phyloP scores from a whole-genome alignment of 2,113 vertebrate species.

The Bubo blakistoni region DNA sequence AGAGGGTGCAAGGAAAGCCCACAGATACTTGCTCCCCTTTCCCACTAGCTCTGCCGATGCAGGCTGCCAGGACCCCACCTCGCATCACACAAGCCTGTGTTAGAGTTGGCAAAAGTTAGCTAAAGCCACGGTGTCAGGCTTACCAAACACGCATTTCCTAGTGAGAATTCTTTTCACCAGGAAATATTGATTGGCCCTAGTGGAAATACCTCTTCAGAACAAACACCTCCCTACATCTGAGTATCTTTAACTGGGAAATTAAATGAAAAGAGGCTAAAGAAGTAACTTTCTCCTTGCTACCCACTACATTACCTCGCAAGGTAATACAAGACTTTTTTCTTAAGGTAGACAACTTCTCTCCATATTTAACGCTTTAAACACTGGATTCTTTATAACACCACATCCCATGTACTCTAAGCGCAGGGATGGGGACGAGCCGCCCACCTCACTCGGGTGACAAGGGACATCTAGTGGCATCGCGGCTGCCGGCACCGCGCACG shows the following conservation, averaged over 20 bases:
- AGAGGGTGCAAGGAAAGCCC: background rate
- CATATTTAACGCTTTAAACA: fast-evolving
- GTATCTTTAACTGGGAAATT: background rate
- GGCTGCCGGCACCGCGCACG: background rate
- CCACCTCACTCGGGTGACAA: background rate
- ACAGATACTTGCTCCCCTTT: fast-evolving
- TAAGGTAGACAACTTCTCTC: background rate
- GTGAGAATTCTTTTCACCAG: fast-evolving
- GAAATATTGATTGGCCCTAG: background rate
- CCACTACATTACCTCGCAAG: background rate
- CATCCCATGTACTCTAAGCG: fast-evolving
- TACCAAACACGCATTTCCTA: background rate
- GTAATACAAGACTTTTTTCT: background rate
- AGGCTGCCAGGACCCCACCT: background rate
- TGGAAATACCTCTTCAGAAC: background rate
- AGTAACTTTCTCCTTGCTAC: background rate
- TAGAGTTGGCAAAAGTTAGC: background rate
- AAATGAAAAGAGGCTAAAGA: background rate
- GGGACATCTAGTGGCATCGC: conserved; percentile 37
- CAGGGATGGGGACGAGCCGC: background rate
- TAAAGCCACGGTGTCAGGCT: background rate
- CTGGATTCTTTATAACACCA: background rate
- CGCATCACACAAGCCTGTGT: fast-evolving
- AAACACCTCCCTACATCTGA: fast-evolving
- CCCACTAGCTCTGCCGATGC: background rate